Evolutionary conservation across 1,140 invertebrate genomes (phyloP), one percentile per base, ranked within the genome.

Genomic region (Luehdorfia chinensis): DNA sequence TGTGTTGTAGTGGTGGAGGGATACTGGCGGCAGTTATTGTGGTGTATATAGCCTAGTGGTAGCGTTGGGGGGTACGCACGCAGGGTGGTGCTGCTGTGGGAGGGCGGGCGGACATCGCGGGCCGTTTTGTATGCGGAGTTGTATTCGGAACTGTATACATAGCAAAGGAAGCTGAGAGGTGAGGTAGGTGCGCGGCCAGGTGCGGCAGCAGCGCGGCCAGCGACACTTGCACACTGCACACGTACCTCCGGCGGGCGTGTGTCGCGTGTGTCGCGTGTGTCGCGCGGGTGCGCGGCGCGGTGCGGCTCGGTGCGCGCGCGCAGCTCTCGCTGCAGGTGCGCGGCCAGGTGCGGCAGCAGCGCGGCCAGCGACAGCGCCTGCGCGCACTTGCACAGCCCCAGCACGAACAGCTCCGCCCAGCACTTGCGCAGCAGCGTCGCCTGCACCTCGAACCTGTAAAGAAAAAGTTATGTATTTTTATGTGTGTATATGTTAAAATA

Each of bases 321-420:
- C 39, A 81, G 67, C 53, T 74, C 61, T 2, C 59, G 43, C 25
- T 75, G 75, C 50, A 87, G 56, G 46, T 84, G 79, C 3, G 48
- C 34, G 0, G 69, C 66, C 48, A 87, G 54, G 21, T 58, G 61
- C 1, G 86, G 81, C 51, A 87, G 55, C 25, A 87, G 58, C 0
- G 78, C 16, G 14, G 48, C 15, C 48, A 87, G 62, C 9, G 60
- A 66, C 31, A 87, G 57, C n/a, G 75, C 55, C 14, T 41, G 25
- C 7, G 94, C 91, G 79, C 94, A 97, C 78, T 98, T 96, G 1
- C 96, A 93, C 46, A 99, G 88, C 4, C 97, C 97, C 9, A 99
- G 87, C 1, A 94, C 93, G 84, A 99, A 97, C 44, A 99, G 75
- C 73, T 98, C 96, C 69, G 95, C 92, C 98, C 98, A 99, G 64